Evolutionary conservation across 2,113 vertebrate species (phyloP), one percentile per base, ranked within the genome.

Genomic region (Lonchura striata): DNA sequence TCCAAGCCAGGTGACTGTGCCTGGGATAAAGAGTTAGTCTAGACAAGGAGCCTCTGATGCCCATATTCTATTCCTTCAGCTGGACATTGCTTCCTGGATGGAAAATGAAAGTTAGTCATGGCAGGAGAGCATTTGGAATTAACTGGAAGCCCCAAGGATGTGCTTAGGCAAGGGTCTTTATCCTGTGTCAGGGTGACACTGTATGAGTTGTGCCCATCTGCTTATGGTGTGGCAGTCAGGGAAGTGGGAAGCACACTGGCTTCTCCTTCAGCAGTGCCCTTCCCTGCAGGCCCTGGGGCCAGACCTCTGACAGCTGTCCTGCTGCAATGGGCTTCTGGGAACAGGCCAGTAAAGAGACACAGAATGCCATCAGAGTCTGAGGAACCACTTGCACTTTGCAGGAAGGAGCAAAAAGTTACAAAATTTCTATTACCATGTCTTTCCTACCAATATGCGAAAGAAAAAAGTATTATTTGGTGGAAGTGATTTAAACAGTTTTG

Each of bases 161-260:
- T 44, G 22, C 39, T 60, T 56, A 39, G 7, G 2, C 31, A 33
- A 64, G 25, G 11, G 37, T 24, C 28, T 30, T 80, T 42, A 28
- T 21, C 10, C 23, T 27, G 11, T 15, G 31, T 71, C 17, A 65
- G 64, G 28, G n/a, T 64, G 42, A 28, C 60, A 8, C 21, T 22
- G 41, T 21, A 19, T 0, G 1, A 54, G 28, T 50, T 86, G 23
- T 5, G 8, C 13, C 31, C 4, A 2, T 6, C 39, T 70, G 39
- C 35, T 30, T 24, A 30, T 2, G 1, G 24, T 30, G 42, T 6
- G 1, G 25, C 50, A 53, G 23, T 9, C 4, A 0, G 17, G 24
- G 37, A 47, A 46, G 30, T 0, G 0, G 24, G 19, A 8, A 65
- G 31, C 10, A 77, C 7, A 5, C 5, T 1, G 0, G 20, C 35